Evolutionary conservation across 2,888 invertebrate species (phyloP), one percentile per base, ranked within the genome.

Genomic region (Drosophila infuscata): DNA sequence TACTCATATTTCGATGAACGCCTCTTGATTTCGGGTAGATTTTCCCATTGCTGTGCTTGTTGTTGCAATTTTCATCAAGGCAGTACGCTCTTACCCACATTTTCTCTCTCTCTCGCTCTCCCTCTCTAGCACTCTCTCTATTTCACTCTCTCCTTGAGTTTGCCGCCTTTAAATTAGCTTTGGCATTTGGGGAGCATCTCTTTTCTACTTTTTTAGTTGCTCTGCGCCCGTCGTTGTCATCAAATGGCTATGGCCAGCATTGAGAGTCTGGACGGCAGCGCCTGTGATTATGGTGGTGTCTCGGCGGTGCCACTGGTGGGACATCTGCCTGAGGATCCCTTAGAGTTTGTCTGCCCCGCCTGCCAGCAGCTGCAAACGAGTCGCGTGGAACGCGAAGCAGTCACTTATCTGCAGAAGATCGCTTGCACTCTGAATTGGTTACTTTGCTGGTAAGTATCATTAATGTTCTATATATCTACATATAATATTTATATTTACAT

Each of bases 261-360:
- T 29, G 80, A 89, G 74, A 89, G 84, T 46, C 63, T 82, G 70
- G 84, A 87, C 52, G 80, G 79, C 70, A 89, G 81, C 32, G 87
- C 71, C 76, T 70, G 62, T 43, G 71, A 68, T 29, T 74, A 69
- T 69, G 82, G 76, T 12, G 79, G 79, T 52, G 66, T 84, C 54
- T 78, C 91, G 6, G 77, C 70, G 11, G 70, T 91, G 72, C 90
- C 92, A 20, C 85, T 81, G 63, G 87, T 91, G 48, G 91, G 90
- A 30, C 91, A 91, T 60, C 76, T 91, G 67, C 68, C 82, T 61
- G 66, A 74, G 17, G 79, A 77, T 30, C 83, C 91, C 2, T 76
- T 82, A 2, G 89, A 91, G 71, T 79, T 92, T 33, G 80, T 82
- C 49, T 92, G 92, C 41, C 92, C 92, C 57, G 84, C 91, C 53